A percentile compares a stretch with the other conserved stretches of the same genome.
These are phyloP conservation scores for Meloidogyne chitwoodi DNA, from an alignment of 1,140 invertebrate species.

Conservation along the genomic window DNA sequence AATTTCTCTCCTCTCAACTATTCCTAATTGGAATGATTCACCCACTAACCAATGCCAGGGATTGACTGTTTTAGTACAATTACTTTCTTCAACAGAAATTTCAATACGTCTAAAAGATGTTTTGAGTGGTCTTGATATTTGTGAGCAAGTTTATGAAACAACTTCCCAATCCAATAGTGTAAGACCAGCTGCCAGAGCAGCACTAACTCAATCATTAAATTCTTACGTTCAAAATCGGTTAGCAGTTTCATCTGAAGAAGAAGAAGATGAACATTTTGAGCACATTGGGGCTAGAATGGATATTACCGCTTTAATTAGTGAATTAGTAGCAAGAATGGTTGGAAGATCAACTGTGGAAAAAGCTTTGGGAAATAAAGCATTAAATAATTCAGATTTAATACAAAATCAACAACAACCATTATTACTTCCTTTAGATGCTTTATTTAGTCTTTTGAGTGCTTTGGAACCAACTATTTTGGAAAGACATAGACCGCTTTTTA, in stretches of 20 bases:
- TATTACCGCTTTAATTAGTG: background rate
- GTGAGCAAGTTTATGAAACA: background rate
- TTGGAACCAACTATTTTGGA: background rate
- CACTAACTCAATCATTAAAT: constrained; percentile 15
- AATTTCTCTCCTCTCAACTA: background rate
- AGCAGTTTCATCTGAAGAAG: background rate
- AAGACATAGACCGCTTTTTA: constrained; percentile 2
- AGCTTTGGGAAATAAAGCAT: background rate
- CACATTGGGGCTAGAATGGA: constrained; percentile 4
- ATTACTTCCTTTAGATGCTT: constrained; percentile 9
- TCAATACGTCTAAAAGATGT: background rate
- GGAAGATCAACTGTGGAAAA: background rate
- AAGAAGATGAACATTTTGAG: background rate
- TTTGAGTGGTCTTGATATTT: constrained; percentile 3
- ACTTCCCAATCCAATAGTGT: background rate
- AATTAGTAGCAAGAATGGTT: constrained; percentile 12
- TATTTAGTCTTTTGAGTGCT: constrained; percentile 10
- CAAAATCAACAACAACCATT: background rate
- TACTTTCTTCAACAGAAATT: constrained; percentile 14
- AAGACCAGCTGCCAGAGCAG: constrained; percentile 10
- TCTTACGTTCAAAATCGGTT: constrained; percentile 11
- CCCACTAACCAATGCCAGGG: constrained; percentile 10
- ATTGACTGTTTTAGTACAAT: constrained; percentile 5
- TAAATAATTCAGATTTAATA: background rate
- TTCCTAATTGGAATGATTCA: background rate